phyloP scores from a whole-genome alignment of 2,888 invertebrate genomes.

The Chydorus sphaericus region DNA sequence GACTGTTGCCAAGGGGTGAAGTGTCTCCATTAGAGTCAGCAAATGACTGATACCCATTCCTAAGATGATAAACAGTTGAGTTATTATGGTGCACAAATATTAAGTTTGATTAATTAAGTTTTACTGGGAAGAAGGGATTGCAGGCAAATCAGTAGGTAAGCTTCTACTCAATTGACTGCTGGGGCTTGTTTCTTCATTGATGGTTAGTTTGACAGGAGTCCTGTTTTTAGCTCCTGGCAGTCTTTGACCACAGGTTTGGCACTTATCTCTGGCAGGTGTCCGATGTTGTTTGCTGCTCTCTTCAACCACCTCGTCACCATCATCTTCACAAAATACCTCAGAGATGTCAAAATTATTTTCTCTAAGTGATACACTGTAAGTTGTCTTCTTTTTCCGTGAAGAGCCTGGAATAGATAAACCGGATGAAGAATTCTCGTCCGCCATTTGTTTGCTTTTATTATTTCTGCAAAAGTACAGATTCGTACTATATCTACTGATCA shows the following conservation, averaged over 20 bases:
- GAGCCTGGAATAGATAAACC: constrained; percentile 7
- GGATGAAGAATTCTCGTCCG: neutral
- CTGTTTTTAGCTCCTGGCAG: neutral
- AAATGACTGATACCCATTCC: neutral
- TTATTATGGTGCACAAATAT: neutral
- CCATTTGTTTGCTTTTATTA: no score
- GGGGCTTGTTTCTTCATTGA: no score
- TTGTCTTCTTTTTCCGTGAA: constrained; percentile 51
- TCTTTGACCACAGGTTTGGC: neutral
- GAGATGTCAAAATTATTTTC: constrained; percentile 16
- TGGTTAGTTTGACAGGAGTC: neutral
- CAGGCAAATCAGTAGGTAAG: neutral
- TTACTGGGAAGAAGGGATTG: neutral
- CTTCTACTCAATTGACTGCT: neutral
- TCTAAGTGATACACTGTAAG: constrained; percentile 19
- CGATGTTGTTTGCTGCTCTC: neutral
- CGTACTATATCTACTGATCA: no score
- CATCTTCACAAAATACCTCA: neutral
- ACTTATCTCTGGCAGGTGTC: constrained; percentile 4
- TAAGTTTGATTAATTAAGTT: neutral
- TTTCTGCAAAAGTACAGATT: no score
- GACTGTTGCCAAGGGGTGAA: neutral
- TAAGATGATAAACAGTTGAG: neutral
- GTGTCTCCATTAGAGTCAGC: neutral
- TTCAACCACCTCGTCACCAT: neutral